Evolutionary conservation across 2,888 invertebrate species (phyloP).

Genomic region (Didymodactylos carnosus): DNA sequence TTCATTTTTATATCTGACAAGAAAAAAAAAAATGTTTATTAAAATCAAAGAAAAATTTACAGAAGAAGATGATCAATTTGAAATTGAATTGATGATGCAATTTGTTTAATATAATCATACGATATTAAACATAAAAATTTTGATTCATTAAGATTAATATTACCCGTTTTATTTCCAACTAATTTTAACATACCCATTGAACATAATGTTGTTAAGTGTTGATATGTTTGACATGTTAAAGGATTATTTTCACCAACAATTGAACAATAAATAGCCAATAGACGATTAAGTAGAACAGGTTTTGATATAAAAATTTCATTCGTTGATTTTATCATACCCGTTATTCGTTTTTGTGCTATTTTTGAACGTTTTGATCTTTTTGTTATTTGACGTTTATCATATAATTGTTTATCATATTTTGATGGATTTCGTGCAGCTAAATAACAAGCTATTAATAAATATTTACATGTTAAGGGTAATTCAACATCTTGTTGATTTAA

Average conservation of each 20-base stretch:
- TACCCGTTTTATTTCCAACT: background rate
- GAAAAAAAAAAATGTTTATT: too few relatives aligned
- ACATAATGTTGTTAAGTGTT: constrained; percentile 3
- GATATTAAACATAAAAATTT: constrained; percentile 5
- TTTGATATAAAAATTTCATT: too few relatives aligned
- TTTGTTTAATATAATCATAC: background rate
- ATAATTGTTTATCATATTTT: constrained; percentile 10
- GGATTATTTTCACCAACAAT: background rate
- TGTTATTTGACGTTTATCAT: background rate
- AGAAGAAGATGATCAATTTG: background rate
- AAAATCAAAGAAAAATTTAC: background rate
- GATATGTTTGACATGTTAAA: constrained; percentile 3
- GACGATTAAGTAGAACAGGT: background rate
- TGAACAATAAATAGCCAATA: constrained; percentile 10
- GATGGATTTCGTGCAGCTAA: constrained; percentile 13
- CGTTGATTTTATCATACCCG: background rate
- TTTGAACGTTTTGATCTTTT: background rate
- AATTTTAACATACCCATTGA: constrained; percentile 2
- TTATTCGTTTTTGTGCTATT: constrained; percentile 7
- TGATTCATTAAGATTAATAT: constrained; percentile 3
- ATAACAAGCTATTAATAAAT: constrained; percentile 6
- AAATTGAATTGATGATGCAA: background rate
- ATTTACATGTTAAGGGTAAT: constrained; percentile 7
- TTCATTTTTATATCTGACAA: background rate
- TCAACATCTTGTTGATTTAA: too few relatives aligned